Base-by-base conservation (phyloP, 2,888 invertebrate genomes). In the Aphidius colemani region DNA sequence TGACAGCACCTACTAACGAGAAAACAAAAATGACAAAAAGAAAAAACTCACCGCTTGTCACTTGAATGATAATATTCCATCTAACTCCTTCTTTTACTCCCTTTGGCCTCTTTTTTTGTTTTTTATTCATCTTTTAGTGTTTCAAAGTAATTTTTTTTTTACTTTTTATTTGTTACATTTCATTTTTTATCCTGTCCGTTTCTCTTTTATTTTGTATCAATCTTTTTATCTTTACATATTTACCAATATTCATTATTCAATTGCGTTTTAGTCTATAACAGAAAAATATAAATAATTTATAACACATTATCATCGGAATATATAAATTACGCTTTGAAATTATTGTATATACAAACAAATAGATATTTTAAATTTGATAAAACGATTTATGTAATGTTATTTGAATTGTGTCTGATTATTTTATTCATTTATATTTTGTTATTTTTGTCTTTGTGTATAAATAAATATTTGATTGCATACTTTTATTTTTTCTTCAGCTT, bases 241-340 rank as follows among this genome's bases (percentile, higher is more conserved):
- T 53, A 51, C 51, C 59, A 64, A 64, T 64, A 64, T 64, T 64
- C 59, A 64, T 64, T 30, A 30, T 30, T 59, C 50, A 43, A 64
- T 56, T 55, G 57, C 45, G 57, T 46, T 30, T 30, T 30, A 30
- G 30, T 30, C 30, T 30, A 39, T 60, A 64, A 49, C 43, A 10
- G 11, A 30, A 40, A 45, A 56, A 49, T 64, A 64, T 64, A 64
- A 64, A 64, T 64, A 43, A 64, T 64, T 64, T 64, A 61, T 64
- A 40, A 30, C 30, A 30, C 5, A 30, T 30, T 30, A 30, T 30
- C 30, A 30, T 30, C 5, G 30, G 30, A 30, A 30, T 30, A 30
- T 30, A 30, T 30, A 30, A 30, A 30, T 30, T 5, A 30, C 30
- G 30, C 30, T 30, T 30, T 5, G 5, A 30, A 5, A 30, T 30